Conservation (phyloP, 2,797 vertebrate species). For the Lophius americanus region DNA sequence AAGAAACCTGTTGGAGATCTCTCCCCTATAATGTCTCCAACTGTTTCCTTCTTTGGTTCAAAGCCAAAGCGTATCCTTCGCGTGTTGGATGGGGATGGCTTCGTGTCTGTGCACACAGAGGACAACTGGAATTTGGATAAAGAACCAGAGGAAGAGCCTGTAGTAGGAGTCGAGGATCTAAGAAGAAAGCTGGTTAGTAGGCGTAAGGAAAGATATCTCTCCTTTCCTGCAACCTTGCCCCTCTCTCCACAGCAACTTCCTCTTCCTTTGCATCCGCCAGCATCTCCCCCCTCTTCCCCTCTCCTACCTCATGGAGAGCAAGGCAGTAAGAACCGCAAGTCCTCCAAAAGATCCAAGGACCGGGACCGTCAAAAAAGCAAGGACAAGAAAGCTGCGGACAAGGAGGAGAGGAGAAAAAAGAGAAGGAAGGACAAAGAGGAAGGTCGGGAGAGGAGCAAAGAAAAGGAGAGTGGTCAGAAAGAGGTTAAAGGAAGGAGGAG, state of each 20-base stretch:
- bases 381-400: constrained; percentile 69
- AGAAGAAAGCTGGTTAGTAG: constrained; percentile 89
- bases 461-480: constrained; percentile 58
- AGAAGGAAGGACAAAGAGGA: constrained; percentile 74
- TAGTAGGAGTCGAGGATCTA: constrained; percentile 84
- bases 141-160: constrained; percentile 73
- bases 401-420: constrained; percentile 75
- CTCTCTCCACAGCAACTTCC: constrained; percentile 67
- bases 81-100: constrained; percentile 88
- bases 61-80: constrained; percentile 84
- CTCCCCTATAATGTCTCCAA: constrained; percentile 53
- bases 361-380: constrained; percentile 72
- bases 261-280: constrained; percentile 49
- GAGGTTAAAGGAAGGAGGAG: constrained; percentile 70
- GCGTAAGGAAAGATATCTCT: constrained; percentile 86
- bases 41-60: constrained; percentile 72
- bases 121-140: constrained; percentile 78
- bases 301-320: constrained; percentile 64
- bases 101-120: constrained; percentile 88
- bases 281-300: constrained; percentile 51
- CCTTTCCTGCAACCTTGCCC: constrained; percentile 78
- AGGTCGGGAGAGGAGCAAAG: constrained; percentile 62
- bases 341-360: constrained; percentile 79
- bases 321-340: constrained; percentile 72
- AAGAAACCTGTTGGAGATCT: constrained; percentile 64